Evolutionary conservation across 2,113 vertebrate species (phyloP).

Genomic region (Seriola quinqueradiata): DNA sequence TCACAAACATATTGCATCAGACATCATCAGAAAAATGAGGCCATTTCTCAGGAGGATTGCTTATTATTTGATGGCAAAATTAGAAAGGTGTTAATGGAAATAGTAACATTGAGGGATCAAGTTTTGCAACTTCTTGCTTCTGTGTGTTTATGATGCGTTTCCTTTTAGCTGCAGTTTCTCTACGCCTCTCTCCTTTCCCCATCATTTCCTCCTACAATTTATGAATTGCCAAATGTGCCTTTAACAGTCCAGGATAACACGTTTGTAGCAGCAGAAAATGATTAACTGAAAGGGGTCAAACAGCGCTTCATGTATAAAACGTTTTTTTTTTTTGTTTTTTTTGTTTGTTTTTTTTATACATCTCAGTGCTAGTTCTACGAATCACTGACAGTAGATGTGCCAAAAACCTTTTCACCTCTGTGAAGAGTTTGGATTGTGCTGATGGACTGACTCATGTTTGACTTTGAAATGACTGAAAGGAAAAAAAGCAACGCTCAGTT

Average conservation of each 20-base stretch:
- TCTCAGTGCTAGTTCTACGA: slow-evolving; percentile 24
- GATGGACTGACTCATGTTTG: slow-evolving; percentile 34
- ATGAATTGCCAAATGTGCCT: slow-evolving; percentile 72
- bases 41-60: background rate
- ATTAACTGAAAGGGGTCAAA: slow-evolving; percentile 24
- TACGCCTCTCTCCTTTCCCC: background rate
- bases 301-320: slow-evolving; percentile 10
- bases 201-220: slow-evolving; percentile 5
- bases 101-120: no score
- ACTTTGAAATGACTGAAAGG: slow-evolving; percentile 18
- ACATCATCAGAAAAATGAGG: background rate
- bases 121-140: background rate
- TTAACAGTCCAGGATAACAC: slow-evolving; percentile 75
- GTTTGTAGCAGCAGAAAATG: background rate
- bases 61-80: background rate
- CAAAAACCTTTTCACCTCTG: slow-evolving; percentile 36
- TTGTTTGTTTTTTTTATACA: background rate
- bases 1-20: background rate
- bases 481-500: slow-evolving; percentile 14
- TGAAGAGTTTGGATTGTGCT: slow-evolving; percentile 27
- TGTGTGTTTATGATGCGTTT: background rate
- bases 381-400: slow-evolving; percentile 16
- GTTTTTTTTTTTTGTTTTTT: background rate
- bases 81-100: background rate
- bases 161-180: slow-evolving; percentile 2